A percentile compares a stretch with the other conserved stretches of the same genome.
phyloP scores from a whole-genome alignment of 2,888 invertebrate genomes.

The Synanthedon formicaeformis region DNA sequence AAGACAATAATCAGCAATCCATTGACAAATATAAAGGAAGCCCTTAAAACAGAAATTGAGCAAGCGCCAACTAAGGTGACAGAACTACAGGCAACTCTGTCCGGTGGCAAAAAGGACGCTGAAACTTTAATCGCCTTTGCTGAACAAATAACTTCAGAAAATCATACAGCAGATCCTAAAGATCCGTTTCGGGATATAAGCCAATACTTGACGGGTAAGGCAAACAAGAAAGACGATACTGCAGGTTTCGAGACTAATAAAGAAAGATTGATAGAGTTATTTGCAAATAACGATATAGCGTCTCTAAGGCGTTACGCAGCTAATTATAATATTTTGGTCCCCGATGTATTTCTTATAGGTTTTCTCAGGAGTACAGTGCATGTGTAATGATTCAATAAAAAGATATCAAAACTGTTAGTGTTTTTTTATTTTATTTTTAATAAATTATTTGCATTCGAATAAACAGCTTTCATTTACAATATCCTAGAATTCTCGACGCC shows the following conservation, averaged over 20 bases:
- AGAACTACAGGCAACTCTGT: not conserved
- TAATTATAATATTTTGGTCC: not conserved
- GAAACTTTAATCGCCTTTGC: not conserved
- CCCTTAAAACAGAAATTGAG: not conserved
- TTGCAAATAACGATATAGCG: not conserved
- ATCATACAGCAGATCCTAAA: not conserved
- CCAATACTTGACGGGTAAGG: not conserved
- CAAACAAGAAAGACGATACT: not conserved
- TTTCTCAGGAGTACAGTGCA: not conserved
- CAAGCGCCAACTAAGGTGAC: not conserved
- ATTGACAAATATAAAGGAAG: not conserved
- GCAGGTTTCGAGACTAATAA: not conserved
- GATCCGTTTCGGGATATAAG: slow-evolving; percentile 1
- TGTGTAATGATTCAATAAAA: not conserved
- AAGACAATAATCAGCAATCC: not conserved
- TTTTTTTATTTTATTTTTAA: no score
- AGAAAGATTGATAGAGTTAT: not conserved
- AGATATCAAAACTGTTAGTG: no score
- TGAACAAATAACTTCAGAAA: not conserved
- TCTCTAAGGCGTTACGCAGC: not conserved
- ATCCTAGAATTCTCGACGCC: no score
- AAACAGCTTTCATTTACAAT: no score
- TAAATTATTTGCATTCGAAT: no score
- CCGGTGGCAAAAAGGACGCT: not conserved
- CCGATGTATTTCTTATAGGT: not conserved